Base-by-base conservation (phyloP, 2,888 invertebrate genomes). In the Heliconius aoede region DNA sequence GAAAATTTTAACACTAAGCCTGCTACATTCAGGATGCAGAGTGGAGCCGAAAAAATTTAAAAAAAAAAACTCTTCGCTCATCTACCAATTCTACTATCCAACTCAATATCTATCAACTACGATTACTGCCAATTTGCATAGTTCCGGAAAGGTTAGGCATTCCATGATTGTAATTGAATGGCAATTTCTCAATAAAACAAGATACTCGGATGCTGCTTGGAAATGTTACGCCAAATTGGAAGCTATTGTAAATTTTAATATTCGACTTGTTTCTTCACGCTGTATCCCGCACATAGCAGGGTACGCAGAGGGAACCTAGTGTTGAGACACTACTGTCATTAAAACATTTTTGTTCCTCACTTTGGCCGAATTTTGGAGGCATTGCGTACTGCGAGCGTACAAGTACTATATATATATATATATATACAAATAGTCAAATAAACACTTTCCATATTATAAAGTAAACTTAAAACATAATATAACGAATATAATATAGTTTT, bases 61-160 rank as follows among this genome's bases (percentile, higher is more conserved):
- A 36, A 11, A 9, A 46, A 1, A 18, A 18, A 5, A 46, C 18
- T 46, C 5, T 46, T 18, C 13, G 36, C 13, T 46, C 2, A n/a
- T n/a, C n/a, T 18, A 2, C 21, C 21, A n/a, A 21, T 55, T n/a
- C 55, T 55, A 3, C 21, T 55, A 55, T 1, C n/a, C 21, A 24
- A 65, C 36, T 13, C 36, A 24, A 15, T 40, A 40, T 65, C 1
- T 15, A 65, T 24, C n/a, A 36, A 32, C 64, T 36, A 9, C 36
- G 36, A 24, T n/a, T 64, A 64, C 36, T 13, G 13, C 15, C 32
- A 32, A 55, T 55, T 55, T 55, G 24, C 30, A 7, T 32, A 51
- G n/a, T 69, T 55, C 1, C n/a, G 55, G 3, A 61, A 68, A 61
- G 36, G 74, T 74, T 67, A 68, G 28, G 40, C 28, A 51, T 55